Percentiles rank a stretch among this genome's conserved stretches.
phyloP scores from a whole-genome alignment of 30 jellyfish, hydroid and myxozoan genomes.

The Cassiopea andromeda region DNA sequence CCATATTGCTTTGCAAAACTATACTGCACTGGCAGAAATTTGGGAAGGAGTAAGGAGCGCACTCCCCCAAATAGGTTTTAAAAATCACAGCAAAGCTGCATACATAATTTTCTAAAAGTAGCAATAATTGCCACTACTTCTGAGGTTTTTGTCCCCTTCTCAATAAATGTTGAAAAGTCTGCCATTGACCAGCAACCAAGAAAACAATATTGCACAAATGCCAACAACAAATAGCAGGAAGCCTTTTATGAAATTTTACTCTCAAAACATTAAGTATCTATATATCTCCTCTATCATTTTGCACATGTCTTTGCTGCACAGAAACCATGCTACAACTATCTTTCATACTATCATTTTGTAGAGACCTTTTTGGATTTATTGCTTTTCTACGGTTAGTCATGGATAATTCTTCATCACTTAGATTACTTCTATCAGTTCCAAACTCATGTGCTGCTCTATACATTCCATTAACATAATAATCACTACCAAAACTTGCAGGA shows the following conservation, averaged over 20 bases:
- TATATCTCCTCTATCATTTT: not conserved
- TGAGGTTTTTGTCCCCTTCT: no score
- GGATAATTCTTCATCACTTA: conserved; percentile 41
- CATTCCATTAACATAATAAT: not conserved
- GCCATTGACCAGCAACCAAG: not conserved
- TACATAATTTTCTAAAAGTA: no score
- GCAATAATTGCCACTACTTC: no score
- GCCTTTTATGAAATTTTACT: not conserved
- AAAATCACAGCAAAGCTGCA: no score
- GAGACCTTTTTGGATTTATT: conserved; percentile 22
- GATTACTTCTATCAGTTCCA: not conserved
- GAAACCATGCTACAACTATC: conserved; percentile 26
- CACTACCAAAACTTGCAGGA: not conserved
- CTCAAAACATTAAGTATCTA: not conserved
- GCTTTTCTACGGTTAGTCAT: conserved; percentile 33
- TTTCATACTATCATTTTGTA: conserved; percentile 8
- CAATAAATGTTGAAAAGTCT: not conserved
- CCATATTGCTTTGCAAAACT: no score
- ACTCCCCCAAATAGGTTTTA: no score
- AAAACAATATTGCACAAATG: not conserved
- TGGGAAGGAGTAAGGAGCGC: no score
- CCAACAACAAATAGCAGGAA: not conserved
- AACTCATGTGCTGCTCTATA: not conserved
- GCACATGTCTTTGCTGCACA: not conserved
- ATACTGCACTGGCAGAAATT: no score